A percentile compares a stretch with the other conserved stretches of the same genome.
Conservation (phyloP, 2,888 invertebrate genomes). For the Pimpla rufipes region DNA sequence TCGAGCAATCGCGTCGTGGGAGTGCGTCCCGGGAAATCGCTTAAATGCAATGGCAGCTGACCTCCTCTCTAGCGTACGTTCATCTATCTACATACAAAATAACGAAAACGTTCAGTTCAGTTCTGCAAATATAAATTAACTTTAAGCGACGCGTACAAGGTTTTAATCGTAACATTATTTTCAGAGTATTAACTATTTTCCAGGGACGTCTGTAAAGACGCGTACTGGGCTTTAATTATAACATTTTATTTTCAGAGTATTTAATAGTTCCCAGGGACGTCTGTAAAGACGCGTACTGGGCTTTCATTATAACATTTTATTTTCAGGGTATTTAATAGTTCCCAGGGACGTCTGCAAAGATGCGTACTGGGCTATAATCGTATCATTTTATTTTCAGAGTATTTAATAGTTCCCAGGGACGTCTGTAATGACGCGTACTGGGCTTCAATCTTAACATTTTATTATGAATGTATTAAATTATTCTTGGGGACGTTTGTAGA, state of each 20-base stretch:
- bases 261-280: no score
- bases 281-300: background rate
- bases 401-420: no score
- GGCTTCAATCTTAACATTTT: no score
- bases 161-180: background rate
- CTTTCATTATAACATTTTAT: constrained; percentile 8
- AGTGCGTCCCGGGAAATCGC: constrained; percentile 51
- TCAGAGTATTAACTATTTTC: background rate
- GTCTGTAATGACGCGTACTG: no score
- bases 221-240: background rate
- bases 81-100: constrained; percentile 33
- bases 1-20: constrained; percentile 34
- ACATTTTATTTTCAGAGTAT: background rate
- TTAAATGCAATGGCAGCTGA: constrained; percentile 55
- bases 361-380: no score
- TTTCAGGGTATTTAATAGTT: background rate
- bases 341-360: no score
- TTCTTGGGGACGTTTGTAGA: no score
- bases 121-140: no score
- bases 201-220: no score
- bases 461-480: no score
- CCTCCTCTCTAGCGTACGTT: constrained; percentile 42
- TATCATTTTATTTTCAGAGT: no score
- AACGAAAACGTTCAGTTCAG: background rate
- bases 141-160: no score